Percentiles rank a stretch among this genome's conserved stretches.
Conservation (phyloP, 2,113 vertebrate species). For the Paracyprichromis sp. region DNA sequence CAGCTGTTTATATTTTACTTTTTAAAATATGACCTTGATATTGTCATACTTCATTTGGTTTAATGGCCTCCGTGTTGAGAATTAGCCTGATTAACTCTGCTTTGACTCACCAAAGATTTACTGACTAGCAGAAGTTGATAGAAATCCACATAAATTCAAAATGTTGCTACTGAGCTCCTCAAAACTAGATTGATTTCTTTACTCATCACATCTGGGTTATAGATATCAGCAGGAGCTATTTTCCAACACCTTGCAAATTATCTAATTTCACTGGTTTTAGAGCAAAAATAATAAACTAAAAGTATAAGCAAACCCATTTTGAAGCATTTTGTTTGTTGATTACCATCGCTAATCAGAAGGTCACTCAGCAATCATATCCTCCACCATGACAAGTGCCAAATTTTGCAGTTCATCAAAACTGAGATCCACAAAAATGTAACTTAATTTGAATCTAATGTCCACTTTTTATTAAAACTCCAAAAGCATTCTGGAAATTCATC, state of each 20-base stretch:
- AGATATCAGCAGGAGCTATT: background rate
- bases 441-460: background rate
- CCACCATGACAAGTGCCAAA: background rate
- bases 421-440: background rate
- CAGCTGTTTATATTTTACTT: background rate
- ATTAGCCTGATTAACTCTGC: background rate
- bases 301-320: background rate
- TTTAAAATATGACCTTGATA: background rate
- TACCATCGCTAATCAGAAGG: background rate
- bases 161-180: background rate
- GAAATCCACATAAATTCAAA: background rate
- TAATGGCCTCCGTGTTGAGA: background rate
- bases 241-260: background rate
- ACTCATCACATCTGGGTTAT: background rate
- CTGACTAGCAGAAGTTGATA: background rate
- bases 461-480: background rate
- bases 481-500: background rate
- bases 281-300: background rate
- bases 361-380: background rate
- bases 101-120: background rate
- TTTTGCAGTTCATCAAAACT: background rate
- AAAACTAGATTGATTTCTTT: background rate
- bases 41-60: background rate
- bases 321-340: background rate
- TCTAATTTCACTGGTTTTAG: background rate